Conservation (phyloP, 1,140 invertebrate species). For the Drosophila santomea region DNA sequence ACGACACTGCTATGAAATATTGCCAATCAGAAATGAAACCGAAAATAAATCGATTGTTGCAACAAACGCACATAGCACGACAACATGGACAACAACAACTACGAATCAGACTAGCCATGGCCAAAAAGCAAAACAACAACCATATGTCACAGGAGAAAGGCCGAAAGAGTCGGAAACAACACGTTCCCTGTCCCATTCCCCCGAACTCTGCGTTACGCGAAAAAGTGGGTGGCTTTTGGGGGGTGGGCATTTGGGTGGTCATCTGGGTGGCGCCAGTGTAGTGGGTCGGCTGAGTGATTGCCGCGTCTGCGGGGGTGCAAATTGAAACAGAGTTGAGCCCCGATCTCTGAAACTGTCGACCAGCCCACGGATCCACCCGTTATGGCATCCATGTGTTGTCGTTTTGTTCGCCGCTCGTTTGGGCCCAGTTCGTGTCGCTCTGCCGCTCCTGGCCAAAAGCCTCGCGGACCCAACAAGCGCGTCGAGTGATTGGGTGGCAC, state of each 20-base stretch:
- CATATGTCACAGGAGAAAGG: conserved; percentile 23
- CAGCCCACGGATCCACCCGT: conserved; percentile 12
- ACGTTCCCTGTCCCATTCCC: conserved; percentile 22
- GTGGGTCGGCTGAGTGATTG: conserved; percentile 65
- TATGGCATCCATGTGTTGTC: conserved; percentile 53
- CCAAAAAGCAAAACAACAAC: conserved; percentile 48
- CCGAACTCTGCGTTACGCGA: conserved; percentile 64
- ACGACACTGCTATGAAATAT: conserved; percentile 76
- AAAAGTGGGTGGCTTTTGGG: conserved; percentile 9
- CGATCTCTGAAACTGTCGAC: conserved; percentile 8
- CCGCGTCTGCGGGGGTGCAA: conserved; percentile 68
- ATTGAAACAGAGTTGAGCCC: conserved; percentile 73
- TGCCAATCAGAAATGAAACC: conserved; percentile 84
- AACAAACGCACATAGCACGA: conserved; percentile 58
- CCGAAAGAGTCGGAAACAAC: conserved; percentile 27
- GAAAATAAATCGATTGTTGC: conserved; percentile 84
- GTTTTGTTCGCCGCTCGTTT: conserved; percentile 43
- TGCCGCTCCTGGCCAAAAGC: conserved; percentile 62
- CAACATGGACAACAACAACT: conserved; percentile 30
- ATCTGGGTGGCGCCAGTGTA: background rate
- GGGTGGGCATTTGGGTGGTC: too few relatives aligned
- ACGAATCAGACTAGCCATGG: conserved; percentile 26
- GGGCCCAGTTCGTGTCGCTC: conserved; percentile 66
- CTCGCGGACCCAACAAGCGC: conserved; percentile 75
- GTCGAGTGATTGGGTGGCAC: conserved; percentile 61